Percentiles rank a stretch among this genome's conserved stretches.
phyloP scores from a whole-genome alignment of 2,113 vertebrate genomes.

The Corvus cornix region DNA sequence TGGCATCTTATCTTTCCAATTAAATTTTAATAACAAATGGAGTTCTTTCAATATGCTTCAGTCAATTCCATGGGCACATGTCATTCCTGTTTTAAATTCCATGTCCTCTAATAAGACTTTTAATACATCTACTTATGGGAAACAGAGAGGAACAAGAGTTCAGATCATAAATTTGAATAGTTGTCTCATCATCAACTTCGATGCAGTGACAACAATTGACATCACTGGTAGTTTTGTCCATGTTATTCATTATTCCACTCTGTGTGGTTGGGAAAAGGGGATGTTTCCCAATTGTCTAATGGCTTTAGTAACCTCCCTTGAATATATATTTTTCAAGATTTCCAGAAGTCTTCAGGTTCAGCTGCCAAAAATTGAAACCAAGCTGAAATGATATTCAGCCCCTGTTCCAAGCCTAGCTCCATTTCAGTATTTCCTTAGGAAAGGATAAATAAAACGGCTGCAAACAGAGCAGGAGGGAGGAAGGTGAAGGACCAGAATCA shows the following conservation, averaged over 20 bases:
- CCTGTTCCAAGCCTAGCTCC: not conserved
- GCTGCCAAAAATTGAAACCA: not conserved
- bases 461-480: not conserved
- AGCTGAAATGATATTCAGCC: not conserved
- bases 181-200: not conserved
- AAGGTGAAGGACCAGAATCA: not conserved
- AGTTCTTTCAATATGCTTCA: not conserved
- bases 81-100: not conserved
- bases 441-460: not conserved
- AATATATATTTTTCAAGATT: not conserved
- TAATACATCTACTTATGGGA: not conserved
- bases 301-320: not conserved
- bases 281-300: not conserved
- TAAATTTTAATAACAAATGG: not conserved
- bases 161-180: conserved; percentile 8
- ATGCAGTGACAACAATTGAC: not conserved
- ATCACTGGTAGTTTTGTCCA: not conserved
- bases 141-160: not conserved
- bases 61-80: not conserved
- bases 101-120: not conserved
- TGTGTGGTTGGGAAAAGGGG: not conserved
- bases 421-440: not conserved
- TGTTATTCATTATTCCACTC: not conserved
- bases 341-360: not conserved
- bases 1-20: conserved; percentile 17